Evolutionary conservation across 2,113 vertebrate genomes (phyloP), one percentile per base, ranked within the genome.

Genomic region (Xiphophorus hellerii): DNA sequence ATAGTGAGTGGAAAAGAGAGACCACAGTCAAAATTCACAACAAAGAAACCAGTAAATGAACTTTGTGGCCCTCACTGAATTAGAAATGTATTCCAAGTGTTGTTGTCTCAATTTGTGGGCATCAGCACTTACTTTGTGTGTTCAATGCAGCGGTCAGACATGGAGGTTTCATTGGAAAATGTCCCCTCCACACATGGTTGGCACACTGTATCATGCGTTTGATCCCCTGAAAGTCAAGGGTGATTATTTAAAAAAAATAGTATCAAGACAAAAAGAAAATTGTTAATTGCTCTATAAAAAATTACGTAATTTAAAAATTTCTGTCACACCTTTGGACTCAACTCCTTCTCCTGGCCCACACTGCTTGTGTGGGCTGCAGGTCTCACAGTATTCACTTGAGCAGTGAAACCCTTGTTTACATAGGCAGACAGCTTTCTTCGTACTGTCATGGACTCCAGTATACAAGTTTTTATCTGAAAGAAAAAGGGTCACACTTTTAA

Each of bases 381-480:
- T 73, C 0, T 69, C 1, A 1, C 95, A 95, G 0, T 13, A 9
- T 0, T 0, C 0, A 2, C 30, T 39, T 60, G 85, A 77, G 75
- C 95, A 95, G 86, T 93, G 92, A 80, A 87, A 91, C 4, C 88
- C 90, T 0, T 0, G 0, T 27, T 77, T 28, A 44, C 95, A 95
- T 3, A 0, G 0, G 62, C 95, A 95, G n/a, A 0, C 0, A 60
- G 0, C 66, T 0, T 0, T 0, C 4, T 39, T 0, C 0, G 0
- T 83, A 37, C 0, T 89, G 1, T 20, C 8, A 0, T 17, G 1
- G 0, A 0, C 0, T 1, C 1, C 0, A 1, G 0, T 0, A 22
- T 71, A 0, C 33, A 94, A 92, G 84, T 93, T 79, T 48, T 62
- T 72, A 76, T 95, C 95, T 95, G 80, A 28, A 61, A 74, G 68